Base-by-base conservation (phyloP, 2,113 vertebrate species). In the Paratilapia polleni region DNA sequence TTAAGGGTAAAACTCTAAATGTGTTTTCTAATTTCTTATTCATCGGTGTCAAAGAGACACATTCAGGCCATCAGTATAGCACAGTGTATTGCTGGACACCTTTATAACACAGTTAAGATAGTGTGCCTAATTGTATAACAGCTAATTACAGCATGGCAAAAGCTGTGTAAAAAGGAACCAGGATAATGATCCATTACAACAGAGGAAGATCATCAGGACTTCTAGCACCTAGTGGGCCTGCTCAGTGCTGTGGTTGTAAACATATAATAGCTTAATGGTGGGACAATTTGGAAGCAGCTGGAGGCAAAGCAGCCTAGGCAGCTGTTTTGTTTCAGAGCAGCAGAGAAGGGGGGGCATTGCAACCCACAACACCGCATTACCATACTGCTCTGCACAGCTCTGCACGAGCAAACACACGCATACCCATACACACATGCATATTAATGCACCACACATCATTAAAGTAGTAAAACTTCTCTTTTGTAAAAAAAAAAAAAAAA, bases 221-320 rank as follows among this genome's bases (percentile, higher is more conserved):
- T 85, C 81, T 34, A 85, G 87, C 91, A 93, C 92, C 93, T 94
- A 83, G 83, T 82, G 91, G 88, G 87, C 84, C 79, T 22, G 76
- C 82, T 84, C 80, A 43, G 82, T 81, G 90, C 93, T 91, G 85
- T 79, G 92, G 92, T 89, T 92, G 93, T 94, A 95, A 95, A 95
- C 92, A 90, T 93, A 93, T 94, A 94, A 95, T 94, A 89, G 94
- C 91, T 95, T 96, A 95, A 95, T 94, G 91, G 91, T 17, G 36
- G 89, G 90, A 93, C 95, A 94, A 96, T 96, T 95, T 95, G 91
- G 90, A 92, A 92, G 94, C 94, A 95, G 95, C 94, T 95, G 95
- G 93, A 95, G 94, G 92, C 88, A 84, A 88, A 91, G 93, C 89
- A 87, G 90, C 80, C 83, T 31, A 91, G 91, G 94, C 94, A 95